Percentiles rank a stretch among this genome's conserved stretches.
These are phyloP conservation scores for Junonia oenone DNA, from an alignment of 2,888 invertebrate genomes.

Conservation along the genomic window DNA sequence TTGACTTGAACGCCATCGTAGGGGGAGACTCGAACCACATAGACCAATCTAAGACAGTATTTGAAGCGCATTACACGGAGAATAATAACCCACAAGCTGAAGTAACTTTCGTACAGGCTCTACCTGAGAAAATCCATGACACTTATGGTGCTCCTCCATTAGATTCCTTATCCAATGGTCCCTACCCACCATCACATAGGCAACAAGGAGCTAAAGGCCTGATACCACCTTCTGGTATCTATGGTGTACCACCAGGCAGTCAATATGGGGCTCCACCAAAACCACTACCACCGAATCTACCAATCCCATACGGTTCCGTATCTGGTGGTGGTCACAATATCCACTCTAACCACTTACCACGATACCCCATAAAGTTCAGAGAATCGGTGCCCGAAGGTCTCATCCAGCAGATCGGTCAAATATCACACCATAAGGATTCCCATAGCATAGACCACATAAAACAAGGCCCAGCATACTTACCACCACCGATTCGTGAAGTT, in stretches of 20 bases:
- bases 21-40: slow-evolving; percentile 71
- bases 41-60: slow-evolving; percentile 71
- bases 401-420: slow-evolving; percentile 82
- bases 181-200: slow-evolving; percentile 52
- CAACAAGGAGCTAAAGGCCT: slow-evolving; percentile 74
- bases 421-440: slow-evolving; percentile 81
- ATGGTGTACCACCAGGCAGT: slow-evolving; percentile 80
- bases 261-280: slow-evolving; percentile 66
- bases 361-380: slow-evolving; percentile 84
- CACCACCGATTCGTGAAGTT: slow-evolving; percentile 82
- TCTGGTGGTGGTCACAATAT: slow-evolving; percentile 65
- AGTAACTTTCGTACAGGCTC: slow-evolving; percentile 40
- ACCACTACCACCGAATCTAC: slow-evolving; percentile 49
- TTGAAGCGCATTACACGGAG: slow-evolving; percentile 73
- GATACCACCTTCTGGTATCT: slow-evolving; percentile 81
- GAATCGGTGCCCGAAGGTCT: slow-evolving; percentile 87
- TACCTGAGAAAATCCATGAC: slow-evolving; percentile 43
- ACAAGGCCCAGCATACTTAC: slow-evolving; percentile 78
- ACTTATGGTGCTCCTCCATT: slow-evolving; percentile 63
- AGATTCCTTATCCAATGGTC: slow-evolving; percentile 64
- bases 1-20: slow-evolving; percentile 63
- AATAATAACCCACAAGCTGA: slow-evolving; percentile 45
- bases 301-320: slow-evolving; percentile 63
- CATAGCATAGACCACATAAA: slow-evolving; percentile 76
- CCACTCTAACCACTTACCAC: slow-evolving; percentile 65